Evolutionary conservation across 2,113 vertebrate genomes (phyloP).

Genomic region (Oxygymnocypris stewartii): DNA sequence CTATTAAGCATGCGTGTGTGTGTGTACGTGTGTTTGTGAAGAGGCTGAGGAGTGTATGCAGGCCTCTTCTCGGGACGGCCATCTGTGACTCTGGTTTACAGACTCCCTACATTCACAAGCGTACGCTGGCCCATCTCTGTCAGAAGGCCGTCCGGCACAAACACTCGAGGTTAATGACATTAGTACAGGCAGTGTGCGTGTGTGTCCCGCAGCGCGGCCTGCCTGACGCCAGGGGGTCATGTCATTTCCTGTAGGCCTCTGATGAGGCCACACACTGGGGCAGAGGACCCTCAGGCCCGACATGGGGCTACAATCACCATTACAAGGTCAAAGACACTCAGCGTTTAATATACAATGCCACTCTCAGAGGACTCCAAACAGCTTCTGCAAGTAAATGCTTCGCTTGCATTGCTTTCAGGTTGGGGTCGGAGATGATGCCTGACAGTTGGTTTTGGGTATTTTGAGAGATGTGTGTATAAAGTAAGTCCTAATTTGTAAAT

Average conservation of each 20-base stretch:
- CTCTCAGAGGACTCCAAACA: slow-evolving; percentile 13
- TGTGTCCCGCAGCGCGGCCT: slow-evolving; percentile 67
- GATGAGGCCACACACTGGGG: slow-evolving; percentile 43
- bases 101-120: slow-evolving; percentile 74
- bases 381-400: neutral
- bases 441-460: slow-evolving; percentile 10
- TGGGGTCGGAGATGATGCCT: neutral
- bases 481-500: neutral
- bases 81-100: slow-evolving; percentile 76
- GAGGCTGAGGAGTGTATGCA: slow-evolving; percentile 63
- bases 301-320: slow-evolving; percentile 16
- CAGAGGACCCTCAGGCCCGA: slow-evolving; percentile 11
- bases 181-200: slow-evolving; percentile 65
- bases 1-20: slow-evolving; percentile 70
- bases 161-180: slow-evolving; percentile 71
- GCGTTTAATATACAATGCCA: slow-evolving; percentile 29
- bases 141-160: slow-evolving; percentile 71
- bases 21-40: slow-evolving; percentile 43
- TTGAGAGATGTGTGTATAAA: neutral
- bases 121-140: slow-evolving; percentile 65
- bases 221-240: slow-evolving; percentile 76
- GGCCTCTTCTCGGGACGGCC: slow-evolving; percentile 66
- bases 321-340: slow-evolving; percentile 27
- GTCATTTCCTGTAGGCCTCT: slow-evolving; percentile 70
- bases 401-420: neutral